Percentiles rank a stretch among this genome's conserved stretches.
Evolutionary conservation across 2,888 invertebrate species (phyloP).

Genomic region (Eristalis intricaria): DNA sequence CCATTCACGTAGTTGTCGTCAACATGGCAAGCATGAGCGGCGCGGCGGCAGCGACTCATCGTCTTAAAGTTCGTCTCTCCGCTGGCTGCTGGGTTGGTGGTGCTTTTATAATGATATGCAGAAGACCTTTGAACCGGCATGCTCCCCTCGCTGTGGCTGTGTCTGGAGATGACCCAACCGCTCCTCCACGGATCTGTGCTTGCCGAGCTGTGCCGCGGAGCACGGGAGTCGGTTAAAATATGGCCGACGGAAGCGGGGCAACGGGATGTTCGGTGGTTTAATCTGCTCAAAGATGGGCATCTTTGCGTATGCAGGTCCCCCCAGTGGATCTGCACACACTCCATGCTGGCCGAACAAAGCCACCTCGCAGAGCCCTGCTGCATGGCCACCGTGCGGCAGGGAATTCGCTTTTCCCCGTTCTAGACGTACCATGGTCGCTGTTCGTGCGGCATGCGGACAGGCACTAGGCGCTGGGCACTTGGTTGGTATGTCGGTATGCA

Average conservation of each 20-base stretch:
- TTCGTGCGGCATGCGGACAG: not conserved
- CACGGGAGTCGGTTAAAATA: not conserved
- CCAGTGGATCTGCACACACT: constrained; percentile 26
- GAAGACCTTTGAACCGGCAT: constrained; percentile 67
- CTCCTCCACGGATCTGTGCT: constrained; percentile 48
- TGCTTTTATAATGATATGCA: constrained; percentile 62
- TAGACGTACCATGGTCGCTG: not conserved
- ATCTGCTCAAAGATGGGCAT: constrained; percentile 59
- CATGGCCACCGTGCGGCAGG: not conserved
- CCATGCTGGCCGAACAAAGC: constrained; percentile 47
- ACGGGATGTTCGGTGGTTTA: constrained; percentile 22
- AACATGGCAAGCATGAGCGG: constrained; percentile 17
- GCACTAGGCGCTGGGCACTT: not conserved
- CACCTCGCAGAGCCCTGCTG: not conserved
- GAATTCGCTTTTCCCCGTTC: constrained; percentile 38
- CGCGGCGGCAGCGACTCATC: not conserved
- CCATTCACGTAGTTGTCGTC: constrained; percentile 51
- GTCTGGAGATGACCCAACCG: constrained; percentile 16
- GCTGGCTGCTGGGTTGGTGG: constrained; percentile 7
- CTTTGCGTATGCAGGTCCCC: constrained; percentile 60
- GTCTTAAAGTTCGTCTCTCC: not conserved
- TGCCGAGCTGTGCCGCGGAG: not conserved
- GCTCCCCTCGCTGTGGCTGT: not conserved
- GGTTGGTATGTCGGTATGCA: constrained; percentile 27
- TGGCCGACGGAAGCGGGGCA: not conserved